These are phyloP conservation scores for Steinernema feltiae DNA, from an alignment of 1,140 invertebrate genomes.

Conservation along the genomic window DNA sequence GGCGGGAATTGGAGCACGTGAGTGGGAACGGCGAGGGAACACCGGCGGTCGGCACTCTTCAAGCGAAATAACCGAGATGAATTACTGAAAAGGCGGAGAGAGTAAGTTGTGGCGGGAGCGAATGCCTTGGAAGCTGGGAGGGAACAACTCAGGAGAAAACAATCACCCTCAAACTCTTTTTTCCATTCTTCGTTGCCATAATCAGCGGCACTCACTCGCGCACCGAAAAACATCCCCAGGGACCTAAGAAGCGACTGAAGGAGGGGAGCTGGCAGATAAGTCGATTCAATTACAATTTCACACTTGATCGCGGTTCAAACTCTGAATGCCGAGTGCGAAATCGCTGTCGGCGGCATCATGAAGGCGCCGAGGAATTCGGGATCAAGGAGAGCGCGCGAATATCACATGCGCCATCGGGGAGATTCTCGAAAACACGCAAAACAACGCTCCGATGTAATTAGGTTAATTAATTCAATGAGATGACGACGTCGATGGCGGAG, in stretches of 20 bases:
- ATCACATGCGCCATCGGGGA: constrained; percentile 1
- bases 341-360: background rate
- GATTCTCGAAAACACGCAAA: background rate
- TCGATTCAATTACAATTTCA: background rate
- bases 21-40: background rate
- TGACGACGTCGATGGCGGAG: background rate
- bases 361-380: background rate
- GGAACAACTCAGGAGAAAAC: background rate
- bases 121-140: background rate
- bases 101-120: background rate
- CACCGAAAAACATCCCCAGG: background rate
- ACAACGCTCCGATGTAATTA: constrained; percentile 9
- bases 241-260: no score
- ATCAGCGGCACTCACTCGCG: background rate
- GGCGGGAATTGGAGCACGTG: no score
- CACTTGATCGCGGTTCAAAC: no score
- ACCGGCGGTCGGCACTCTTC: background rate
- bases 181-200: background rate
- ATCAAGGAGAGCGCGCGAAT: background rate
- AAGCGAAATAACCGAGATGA: background rate
- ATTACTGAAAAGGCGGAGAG: background rate
- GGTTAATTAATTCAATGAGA: constrained; percentile 9
- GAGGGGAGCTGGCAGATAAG: background rate
- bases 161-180: background rate
- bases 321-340: no score